A percentile compares a stretch with the other conserved stretches of the same genome.
phyloP scores from a whole-genome alignment of 2,113 vertebrate species.

The Copsychus sechellarum region DNA sequence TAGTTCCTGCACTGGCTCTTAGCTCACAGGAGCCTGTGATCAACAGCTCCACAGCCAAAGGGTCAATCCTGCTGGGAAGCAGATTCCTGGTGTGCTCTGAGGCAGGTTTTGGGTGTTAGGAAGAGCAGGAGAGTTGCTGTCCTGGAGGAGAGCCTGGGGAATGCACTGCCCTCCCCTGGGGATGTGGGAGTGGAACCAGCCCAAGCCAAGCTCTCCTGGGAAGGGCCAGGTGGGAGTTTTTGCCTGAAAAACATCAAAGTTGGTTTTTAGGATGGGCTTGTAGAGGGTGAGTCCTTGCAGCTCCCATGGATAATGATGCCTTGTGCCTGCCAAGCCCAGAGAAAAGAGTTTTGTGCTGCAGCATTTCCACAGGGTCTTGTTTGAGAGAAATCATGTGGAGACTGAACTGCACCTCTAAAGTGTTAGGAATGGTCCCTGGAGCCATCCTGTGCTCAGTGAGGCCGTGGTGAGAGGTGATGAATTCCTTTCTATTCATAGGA shows the following conservation, averaged over 20 bases:
- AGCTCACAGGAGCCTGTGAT: not conserved
- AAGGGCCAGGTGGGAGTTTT: not conserved
- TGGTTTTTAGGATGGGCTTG: not conserved
- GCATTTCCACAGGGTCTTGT: not conserved
- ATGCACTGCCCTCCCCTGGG: not conserved
- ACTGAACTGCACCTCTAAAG: conserved; percentile 11
- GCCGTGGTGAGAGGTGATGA: not conserved
- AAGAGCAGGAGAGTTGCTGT: not conserved
- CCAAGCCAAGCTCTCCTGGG: not conserved
- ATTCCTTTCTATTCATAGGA: conserved; percentile 44
- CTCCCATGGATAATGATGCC: not conserved
- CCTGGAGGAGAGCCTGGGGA: not conserved
- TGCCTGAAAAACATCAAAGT: not conserved
- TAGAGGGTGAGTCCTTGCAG: not conserved
- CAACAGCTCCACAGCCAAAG: conserved; percentile 9
- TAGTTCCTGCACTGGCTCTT: not conserved
- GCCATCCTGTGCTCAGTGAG: not conserved
- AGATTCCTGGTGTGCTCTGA: not conserved
- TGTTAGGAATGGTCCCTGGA: not conserved
- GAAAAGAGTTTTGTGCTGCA: not conserved
- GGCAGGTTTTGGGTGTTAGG: not conserved
- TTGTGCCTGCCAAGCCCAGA: not conserved
- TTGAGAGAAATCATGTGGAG: not conserved
- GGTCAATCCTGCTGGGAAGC: not conserved
- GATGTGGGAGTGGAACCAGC: not conserved